Evolutionary conservation across 2,888 invertebrate genomes (phyloP).

Genomic region (Phengaris alcon): DNA sequence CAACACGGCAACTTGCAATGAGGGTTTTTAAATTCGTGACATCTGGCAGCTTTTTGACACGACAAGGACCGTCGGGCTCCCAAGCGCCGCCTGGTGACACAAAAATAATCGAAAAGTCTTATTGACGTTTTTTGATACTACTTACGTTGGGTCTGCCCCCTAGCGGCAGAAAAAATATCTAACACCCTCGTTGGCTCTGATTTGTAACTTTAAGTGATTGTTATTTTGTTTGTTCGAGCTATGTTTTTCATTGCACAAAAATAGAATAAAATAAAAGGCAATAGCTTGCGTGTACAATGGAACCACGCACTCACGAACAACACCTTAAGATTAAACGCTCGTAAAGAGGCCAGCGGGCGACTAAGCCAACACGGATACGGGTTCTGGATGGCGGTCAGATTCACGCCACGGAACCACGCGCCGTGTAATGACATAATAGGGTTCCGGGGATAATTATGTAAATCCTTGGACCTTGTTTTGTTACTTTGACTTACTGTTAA

Average conservation of each 20-base stretch:
- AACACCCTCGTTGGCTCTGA: no score
- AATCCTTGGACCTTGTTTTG: not conserved
- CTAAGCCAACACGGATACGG: slow-evolving; percentile 45
- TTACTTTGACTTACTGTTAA: not conserved
- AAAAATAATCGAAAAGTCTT: no score
- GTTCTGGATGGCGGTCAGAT: slow-evolving; percentile 60
- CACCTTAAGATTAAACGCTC: slow-evolving; percentile 73
- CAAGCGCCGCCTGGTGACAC: no score
- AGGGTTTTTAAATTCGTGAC: no score
- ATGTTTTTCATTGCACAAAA: not conserved
- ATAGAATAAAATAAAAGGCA: not conserved
- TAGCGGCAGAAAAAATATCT: no score
- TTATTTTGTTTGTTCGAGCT: no score
- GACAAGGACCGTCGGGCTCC: no score
- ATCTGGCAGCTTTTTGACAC: no score
- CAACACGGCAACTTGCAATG: no score
- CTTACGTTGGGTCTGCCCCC: no score
- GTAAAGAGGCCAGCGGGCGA: slow-evolving; percentile 66
- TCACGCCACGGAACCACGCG: slow-evolving; percentile 29
- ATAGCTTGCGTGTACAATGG: slow-evolving; percentile 37
- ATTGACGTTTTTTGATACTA: no score
- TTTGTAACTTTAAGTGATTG: no score
- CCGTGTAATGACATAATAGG: slow-evolving; percentile 6
- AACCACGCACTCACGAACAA: slow-evolving; percentile 43
- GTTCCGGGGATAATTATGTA: not conserved